Evolutionary conservation across 1,140 invertebrate genomes (phyloP).

Genomic region (Drosophila chauvacae): DNA sequence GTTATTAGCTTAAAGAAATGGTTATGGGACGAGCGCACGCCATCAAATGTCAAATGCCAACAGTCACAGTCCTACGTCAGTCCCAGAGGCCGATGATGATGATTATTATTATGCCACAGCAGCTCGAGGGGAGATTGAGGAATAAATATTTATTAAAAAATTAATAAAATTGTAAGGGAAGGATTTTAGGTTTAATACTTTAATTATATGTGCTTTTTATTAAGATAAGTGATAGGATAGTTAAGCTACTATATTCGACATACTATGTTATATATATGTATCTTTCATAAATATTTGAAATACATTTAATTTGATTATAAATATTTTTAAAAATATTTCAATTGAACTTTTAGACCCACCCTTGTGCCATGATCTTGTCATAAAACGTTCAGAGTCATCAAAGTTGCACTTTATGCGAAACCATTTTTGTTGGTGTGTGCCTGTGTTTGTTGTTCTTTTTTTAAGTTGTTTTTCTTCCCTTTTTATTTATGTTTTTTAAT

Average conservation of each 20-base stretch:
- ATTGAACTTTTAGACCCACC: neutral
- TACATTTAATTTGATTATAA: no score
- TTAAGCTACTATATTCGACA: no score
- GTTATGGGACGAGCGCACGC: slow-evolving; percentile 76
- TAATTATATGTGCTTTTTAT: neutral
- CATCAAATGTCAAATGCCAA: slow-evolving; percentile 75
- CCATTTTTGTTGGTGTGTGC: slow-evolving; percentile 39
- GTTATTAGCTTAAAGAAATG: slow-evolving; percentile 78
- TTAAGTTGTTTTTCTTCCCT: slow-evolving; percentile 25
- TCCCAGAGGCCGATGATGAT: slow-evolving; percentile 28
- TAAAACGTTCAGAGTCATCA: slow-evolving; percentile 81
- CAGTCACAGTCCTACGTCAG: slow-evolving; percentile 40
- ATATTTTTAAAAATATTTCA: no score
- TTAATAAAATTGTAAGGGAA: neutral
- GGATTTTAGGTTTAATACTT: no score
- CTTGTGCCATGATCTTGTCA: slow-evolving; percentile 70
- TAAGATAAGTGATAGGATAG: neutral
- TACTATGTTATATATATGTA: no score
- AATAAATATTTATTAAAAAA: neutral
- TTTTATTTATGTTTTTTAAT: slow-evolving; percentile 21
- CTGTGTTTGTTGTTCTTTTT: slow-evolving; percentile 29
- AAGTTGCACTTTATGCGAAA: slow-evolving; percentile 83
- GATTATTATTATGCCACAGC: slow-evolving; percentile 22
- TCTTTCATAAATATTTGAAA: no score
- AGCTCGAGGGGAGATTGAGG: neutral